phyloP scores from a whole-genome alignment of 1,140 invertebrate species.

The Vanessa atalanta region DNA sequence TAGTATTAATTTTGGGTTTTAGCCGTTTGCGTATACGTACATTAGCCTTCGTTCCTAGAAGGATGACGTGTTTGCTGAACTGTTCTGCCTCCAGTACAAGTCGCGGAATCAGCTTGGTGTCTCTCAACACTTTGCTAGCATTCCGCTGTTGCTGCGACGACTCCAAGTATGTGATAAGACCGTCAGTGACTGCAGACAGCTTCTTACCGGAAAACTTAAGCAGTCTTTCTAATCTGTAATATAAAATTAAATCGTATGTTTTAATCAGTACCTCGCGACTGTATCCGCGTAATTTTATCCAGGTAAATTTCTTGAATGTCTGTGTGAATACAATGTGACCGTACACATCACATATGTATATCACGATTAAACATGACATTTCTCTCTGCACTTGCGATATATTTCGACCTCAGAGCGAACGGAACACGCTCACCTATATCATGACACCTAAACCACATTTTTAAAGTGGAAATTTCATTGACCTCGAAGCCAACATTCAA shows the following conservation, averaged over 20 bases:
- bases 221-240: conserved; percentile 81
- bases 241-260: background rate
- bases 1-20: too few relatives aligned
- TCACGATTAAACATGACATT: too few relatives aligned
- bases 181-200: conserved; percentile 80
- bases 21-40: conserved; percentile 44
- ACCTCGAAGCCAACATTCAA: too few relatives aligned
- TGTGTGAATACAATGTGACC: too few relatives aligned
- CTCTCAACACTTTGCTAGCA: conserved; percentile 78
- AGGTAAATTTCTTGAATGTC: too few relatives aligned
- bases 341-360: too few relatives aligned
- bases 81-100: conserved; percentile 83
- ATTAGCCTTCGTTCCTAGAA: conserved; percentile 82
- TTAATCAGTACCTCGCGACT: background rate
- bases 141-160: conserved; percentile 47
- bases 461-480: background rate
- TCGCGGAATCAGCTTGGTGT: conserved; percentile 82
- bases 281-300: too few relatives aligned
- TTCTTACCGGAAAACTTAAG: conserved; percentile 82
- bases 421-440: background rate
- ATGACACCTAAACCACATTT: background rate
- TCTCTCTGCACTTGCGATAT: too few relatives aligned
- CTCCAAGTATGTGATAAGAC: conserved; percentile 81
- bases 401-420: too few relatives aligned
- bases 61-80: conserved; percentile 81